phyloP scores from a whole-genome alignment of 2,113 vertebrate genomes.

The Zosterops lateralis region DNA sequence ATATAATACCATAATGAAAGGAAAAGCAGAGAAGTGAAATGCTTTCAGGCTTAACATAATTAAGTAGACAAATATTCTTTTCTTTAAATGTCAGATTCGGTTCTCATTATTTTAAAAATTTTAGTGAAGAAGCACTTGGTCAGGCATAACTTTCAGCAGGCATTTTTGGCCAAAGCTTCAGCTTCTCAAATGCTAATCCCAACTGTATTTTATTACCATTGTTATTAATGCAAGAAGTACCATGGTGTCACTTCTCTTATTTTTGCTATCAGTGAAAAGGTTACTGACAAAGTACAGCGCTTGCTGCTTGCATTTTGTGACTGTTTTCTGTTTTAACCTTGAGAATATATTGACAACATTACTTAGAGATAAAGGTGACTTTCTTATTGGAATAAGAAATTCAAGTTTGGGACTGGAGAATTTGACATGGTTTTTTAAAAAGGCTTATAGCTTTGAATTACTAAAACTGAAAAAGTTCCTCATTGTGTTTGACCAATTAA shows the following conservation, averaged over 20 bases:
- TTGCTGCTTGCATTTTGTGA: background rate
- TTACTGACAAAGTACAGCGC: background rate
- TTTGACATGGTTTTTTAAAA: background rate
- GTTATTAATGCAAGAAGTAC: background rate
- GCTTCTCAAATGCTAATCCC: background rate
- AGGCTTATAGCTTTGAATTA: background rate
- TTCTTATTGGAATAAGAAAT: background rate
- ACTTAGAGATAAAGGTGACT: background rate
- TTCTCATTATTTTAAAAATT: conserved; percentile 23
- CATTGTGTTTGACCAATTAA: background rate
- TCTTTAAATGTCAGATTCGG: conserved; percentile 26
- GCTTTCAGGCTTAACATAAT: conserved; percentile 26
- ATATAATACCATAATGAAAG: background rate
- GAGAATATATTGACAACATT: background rate
- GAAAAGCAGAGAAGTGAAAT: background rate
- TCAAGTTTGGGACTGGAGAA: background rate
- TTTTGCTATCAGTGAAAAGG: background rate
- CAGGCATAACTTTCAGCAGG: background rate
- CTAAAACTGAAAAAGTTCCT: background rate
- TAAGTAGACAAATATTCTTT: conserved; percentile 22
- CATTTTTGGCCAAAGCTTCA: background rate
- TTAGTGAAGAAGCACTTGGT: background rate
- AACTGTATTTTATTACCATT: background rate
- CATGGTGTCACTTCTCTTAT: background rate
- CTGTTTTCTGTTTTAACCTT: background rate